A percentile compares a stretch with the other conserved stretches of the same genome.
Conservation (phyloP, 2,888 invertebrate species). For the Melitaea athalia region DNA sequence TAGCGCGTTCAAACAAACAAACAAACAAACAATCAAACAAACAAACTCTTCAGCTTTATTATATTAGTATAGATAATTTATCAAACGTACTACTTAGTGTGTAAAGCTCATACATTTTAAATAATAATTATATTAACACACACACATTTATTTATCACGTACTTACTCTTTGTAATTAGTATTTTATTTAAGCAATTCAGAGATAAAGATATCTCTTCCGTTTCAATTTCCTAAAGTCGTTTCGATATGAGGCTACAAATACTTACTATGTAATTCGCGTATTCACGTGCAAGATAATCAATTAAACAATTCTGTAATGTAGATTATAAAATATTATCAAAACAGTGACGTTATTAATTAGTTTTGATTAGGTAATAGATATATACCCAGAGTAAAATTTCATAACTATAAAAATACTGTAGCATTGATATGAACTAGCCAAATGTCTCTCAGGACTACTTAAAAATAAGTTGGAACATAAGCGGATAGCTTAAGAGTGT, state of each 20-base stretch:
- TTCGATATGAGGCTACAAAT: slow-evolving; percentile 11
- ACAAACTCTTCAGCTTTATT: too few species aligned
- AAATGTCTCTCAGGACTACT: too few species aligned
- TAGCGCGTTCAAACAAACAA: too few species aligned
- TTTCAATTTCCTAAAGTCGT: slow-evolving; percentile 29
- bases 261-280: neutral
- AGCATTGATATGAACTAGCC: too few species aligned
- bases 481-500: too few species aligned
- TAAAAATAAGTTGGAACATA: too few species aligned
- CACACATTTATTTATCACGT: neutral
- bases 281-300: slow-evolving; percentile 16
- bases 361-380: neutral
- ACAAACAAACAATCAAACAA: too few species aligned
- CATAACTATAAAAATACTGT: too few species aligned
- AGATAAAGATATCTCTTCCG: slow-evolving; percentile 28
- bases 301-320: slow-evolving; percentile 16
- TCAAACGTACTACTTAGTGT: too few species aligned
- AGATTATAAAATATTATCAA: slow-evolving; percentile 9
- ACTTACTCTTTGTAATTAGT: slow-evolving; percentile 15
- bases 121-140: too few species aligned
- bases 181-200: slow-evolving; percentile 15
- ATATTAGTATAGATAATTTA: too few species aligned
- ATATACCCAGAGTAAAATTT: neutral
- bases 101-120: too few species aligned
- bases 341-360: neutral